Evolutionary conservation across 1,140 invertebrate genomes (phyloP).

Genomic region (Lepidurus couesii): DNA sequence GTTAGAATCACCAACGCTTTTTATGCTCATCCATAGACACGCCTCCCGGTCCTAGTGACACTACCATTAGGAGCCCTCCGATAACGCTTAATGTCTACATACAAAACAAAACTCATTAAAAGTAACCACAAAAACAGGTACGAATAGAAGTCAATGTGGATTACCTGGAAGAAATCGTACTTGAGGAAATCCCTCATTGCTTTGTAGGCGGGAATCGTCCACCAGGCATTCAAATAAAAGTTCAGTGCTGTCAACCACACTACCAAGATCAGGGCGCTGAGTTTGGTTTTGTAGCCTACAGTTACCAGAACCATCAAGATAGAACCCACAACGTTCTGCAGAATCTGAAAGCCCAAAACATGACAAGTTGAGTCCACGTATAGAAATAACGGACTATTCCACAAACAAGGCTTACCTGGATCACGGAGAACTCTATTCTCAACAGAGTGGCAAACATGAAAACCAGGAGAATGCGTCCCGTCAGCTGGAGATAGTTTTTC

Average conservation of each 20-base stretch:
- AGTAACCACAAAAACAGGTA: slow-evolving; percentile 26
- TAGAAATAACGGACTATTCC: slow-evolving; percentile 38
- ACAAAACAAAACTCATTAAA: slow-evolving; percentile 38
- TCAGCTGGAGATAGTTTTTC: slow-evolving; percentile 93
- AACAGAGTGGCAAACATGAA: slow-evolving; percentile 99
- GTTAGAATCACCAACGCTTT: slow-evolving; percentile 77
- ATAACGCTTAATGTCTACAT: slow-evolving; percentile 95
- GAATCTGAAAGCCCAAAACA: slow-evolving; percentile 53
- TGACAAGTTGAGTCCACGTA: not conserved
- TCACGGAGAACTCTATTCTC: slow-evolving; percentile 82
- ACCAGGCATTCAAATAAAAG: slow-evolving; percentile 97
- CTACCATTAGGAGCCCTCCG: slow-evolving; percentile 97
- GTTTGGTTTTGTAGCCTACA: slow-evolving; percentile 97
- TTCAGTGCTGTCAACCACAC: slow-evolving; percentile 83
- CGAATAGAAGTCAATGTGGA: slow-evolving; percentile 30
- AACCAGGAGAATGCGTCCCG: slow-evolving; percentile 88
- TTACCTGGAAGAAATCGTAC: slow-evolving; percentile 99
- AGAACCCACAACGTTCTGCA: slow-evolving; percentile 87
- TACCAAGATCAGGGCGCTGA: slow-evolving; percentile 91
- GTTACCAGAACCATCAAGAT: slow-evolving; percentile 93
- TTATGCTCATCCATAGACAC: slow-evolving; percentile 99
- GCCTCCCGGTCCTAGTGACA: slow-evolving; percentile 93
- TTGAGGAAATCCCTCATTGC: slow-evolving; percentile 97
- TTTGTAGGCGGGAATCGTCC: slow-evolving; percentile 89
- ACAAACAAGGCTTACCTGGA: slow-evolving; percentile 59